Evolutionary conservation across 2,113 vertebrate genomes (phyloP), one percentile per base, ranked within the genome.

Genomic region (Gallinago jamesoni): DNA sequence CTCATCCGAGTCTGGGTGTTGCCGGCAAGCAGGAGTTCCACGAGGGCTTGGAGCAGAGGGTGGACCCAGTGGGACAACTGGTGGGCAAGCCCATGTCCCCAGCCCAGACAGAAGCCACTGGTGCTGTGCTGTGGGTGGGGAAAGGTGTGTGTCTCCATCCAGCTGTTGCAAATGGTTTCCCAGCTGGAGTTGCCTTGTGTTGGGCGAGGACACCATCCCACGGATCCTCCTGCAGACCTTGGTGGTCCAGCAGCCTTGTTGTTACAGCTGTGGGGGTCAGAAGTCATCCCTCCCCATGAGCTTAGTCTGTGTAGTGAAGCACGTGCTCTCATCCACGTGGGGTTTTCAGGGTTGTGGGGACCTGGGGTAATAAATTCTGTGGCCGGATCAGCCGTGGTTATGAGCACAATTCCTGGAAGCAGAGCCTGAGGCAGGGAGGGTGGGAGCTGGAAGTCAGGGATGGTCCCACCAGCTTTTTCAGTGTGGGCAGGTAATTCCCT

Each of bases 241-340:
- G 83, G 74, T 75, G 75, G 48, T 43, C 53, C 70, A 10, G 52
- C 50, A 84, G 90, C 64, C 31, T 9, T 43, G 47, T 35, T 87
- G 33, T 48, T 70, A 7, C 64, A 74, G 72, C 84, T 69, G 75
- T 3, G 7, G 57, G 56, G 43, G 23, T 84, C 74, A 56, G 91
- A 31, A 84, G 19, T 12, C 6, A 1, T 59, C 14, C 23, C 18
- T 41, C 10, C 47, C 0, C 0, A 28, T 3, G 37, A 15, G 35
- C 68, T 60, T 31, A 10, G 7, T 10, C 33, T 25, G 16, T 4
- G 12, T 50, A 20, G 22, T 0, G 33, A 70, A 43, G 10, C 41
- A 12, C 1, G 0, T 10, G 35, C 16, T 52, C 10, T 55, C 2
- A 0, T 63, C 73, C 9, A 4, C 1, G 1, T 11, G 33, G 28